Evolutionary conservation across 2,888 invertebrate genomes (phyloP).

Genomic region (Ceramica pisi): DNA sequence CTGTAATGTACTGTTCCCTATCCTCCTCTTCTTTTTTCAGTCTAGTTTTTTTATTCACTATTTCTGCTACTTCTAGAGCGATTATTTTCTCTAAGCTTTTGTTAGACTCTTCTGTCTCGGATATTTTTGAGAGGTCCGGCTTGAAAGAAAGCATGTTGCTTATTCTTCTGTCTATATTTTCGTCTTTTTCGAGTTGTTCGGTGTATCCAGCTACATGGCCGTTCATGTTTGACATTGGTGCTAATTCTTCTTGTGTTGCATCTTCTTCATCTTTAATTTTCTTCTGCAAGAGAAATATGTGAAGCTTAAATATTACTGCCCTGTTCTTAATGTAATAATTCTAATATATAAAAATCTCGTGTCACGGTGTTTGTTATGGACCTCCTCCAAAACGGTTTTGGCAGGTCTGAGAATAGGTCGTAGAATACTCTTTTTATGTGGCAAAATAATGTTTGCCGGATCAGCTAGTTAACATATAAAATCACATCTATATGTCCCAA

Average conservation of each 20-base stretch:
- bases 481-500: no score
- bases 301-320: background rate
- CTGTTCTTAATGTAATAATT: background rate
- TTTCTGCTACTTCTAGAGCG: conserved; percentile 81
- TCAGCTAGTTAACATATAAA: no score
- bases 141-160: conserved; percentile 85
- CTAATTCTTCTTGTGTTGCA: conserved; percentile 71
- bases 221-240: conserved; percentile 76
- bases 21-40: conserved; percentile 68
- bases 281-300: conserved; percentile 75
- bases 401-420: no score
- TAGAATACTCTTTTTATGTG: no score
- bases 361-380: no score
- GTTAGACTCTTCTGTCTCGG: conserved; percentile 73
- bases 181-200: conserved; percentile 71
- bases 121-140: conserved; percentile 77
- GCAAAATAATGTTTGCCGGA: no score
- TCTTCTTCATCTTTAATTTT: conserved; percentile 81
- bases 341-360: no score
- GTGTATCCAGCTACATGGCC: conserved; percentile 72
- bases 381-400: no score
- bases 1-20: conserved; percentile 62
- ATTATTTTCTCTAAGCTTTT: conserved; percentile 77
- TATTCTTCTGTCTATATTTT: conserved; percentile 80
- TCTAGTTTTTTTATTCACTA: conserved; percentile 77